These are phyloP conservation scores for Pollicipes pollicipes DNA, from an alignment of 1,140 invertebrate genomes.

Conservation along the genomic window DNA sequence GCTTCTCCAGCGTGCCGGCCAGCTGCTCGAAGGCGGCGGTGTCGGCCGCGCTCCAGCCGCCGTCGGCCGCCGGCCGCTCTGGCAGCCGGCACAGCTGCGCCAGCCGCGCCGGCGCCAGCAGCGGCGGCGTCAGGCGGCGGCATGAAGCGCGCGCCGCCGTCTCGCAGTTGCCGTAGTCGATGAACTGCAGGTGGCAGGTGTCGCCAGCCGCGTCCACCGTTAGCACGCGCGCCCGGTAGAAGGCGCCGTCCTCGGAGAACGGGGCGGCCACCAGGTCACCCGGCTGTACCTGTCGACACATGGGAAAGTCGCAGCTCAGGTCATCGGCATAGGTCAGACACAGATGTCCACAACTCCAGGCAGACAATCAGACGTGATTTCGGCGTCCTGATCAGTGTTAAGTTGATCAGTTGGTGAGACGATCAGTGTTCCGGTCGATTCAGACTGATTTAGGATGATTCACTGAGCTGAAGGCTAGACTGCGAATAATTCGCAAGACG, in stretches of 20 bases:
- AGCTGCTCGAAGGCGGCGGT: background rate
- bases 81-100: background rate
- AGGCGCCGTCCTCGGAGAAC: background rate
- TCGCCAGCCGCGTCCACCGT: background rate
- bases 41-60: background rate
- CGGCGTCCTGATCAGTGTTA: too few relatives aligned
- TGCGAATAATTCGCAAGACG: too few relatives aligned
- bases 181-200: background rate
- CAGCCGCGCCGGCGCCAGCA: background rate
- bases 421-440: too few relatives aligned
- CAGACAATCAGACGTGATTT: too few relatives aligned
- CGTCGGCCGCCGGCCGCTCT: background rate
- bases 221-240: background rate
- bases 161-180: background rate
- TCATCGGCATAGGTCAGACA: too few relatives aligned
- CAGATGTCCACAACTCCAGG: too few relatives aligned
- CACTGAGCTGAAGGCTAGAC: too few relatives aligned
- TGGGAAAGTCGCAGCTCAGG: background rate
- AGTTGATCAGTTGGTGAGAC: too few relatives aligned
- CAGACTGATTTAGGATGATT: too few relatives aligned
- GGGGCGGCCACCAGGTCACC: background rate
- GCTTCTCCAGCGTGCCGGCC: background rate
- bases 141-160: too few relatives aligned
- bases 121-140: background rate
- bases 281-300: background rate